phyloP scores from a whole-genome alignment of 2,797 vertebrate genomes.

The Clamator glandarius region DNA sequence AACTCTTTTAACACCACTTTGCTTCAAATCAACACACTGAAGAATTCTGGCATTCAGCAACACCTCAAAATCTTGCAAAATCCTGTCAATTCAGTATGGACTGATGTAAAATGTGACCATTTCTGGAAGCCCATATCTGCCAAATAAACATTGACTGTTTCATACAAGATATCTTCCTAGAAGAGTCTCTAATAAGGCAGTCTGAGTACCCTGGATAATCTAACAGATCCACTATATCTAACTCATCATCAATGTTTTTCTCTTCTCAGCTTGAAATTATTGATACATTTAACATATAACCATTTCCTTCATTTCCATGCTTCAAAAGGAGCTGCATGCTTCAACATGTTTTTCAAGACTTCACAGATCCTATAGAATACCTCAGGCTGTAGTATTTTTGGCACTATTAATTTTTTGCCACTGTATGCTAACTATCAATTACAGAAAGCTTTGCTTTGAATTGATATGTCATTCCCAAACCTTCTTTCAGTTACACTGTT shows the following conservation, averaged over 20 bases:
- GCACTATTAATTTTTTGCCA: neutral
- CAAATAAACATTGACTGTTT: neutral
- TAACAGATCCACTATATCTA: neutral
- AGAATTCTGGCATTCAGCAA: neutral
- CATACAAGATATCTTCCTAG: neutral
- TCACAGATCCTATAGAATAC: neutral
- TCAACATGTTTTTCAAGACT: neutral
- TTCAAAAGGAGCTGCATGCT: neutral
- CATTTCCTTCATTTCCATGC: neutral
- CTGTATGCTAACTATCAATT: rapidly evolving
- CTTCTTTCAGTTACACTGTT: neutral
- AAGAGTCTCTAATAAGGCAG: neutral
- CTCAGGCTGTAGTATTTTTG: neutral
- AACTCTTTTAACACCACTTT: neutral
- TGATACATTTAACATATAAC: neutral
- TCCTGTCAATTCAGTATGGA: neutral
- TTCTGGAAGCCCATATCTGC: neutral
- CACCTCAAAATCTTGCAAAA: neutral
- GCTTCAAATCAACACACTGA: neutral
- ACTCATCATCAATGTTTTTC: neutral
- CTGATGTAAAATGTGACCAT: neutral
- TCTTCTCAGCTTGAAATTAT: neutral
- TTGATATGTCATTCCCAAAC: neutral
- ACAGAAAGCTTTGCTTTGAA: neutral
- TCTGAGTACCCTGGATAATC: neutral